Evolutionary conservation across 2,797 vertebrate genomes (phyloP), one percentile per base, ranked within the genome.

Genomic region (Rousettus madagascariensis): DNA sequence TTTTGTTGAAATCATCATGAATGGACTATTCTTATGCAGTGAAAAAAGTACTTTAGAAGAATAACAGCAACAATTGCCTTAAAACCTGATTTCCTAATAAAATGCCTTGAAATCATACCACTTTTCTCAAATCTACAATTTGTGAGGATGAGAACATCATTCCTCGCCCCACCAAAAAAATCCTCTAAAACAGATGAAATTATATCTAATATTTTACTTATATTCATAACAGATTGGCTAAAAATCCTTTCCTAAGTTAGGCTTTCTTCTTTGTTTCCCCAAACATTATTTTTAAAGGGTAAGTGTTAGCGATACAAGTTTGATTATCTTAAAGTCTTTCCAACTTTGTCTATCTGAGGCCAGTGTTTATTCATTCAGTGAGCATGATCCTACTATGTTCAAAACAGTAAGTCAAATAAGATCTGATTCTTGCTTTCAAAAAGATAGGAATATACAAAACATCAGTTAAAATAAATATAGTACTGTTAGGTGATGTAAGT

Each of bases 1-100:
- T 94, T 94, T 94, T 24, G 19, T 77, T 85, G 87, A 77, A 85
- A 33, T n/a, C 74, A 65, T 57, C 33, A 53, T 59, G 53, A 61
- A 30, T 65, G 30, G 13, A 22, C 41, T 46, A 8, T 41, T 80
- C 75, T 16, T 26, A 59, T 33, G 10, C 22, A 36, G n/a, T 85
- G 10, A 91, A 57, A 94, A 94, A 92, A 55, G 30, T 41, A 17
- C n/a, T 30, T 79, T 55, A 38, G 74, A 79, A 33, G 6, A 61
- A 66, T 49, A 92, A 24, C 7, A 74, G 20, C 75, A 83, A 36
- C 10, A 57, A 41, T 86, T 51, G 36, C 28, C 55, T 93, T 79
- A 91, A 83, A 59, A 49, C 26, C n/a, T 77, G 8, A 68, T 72
- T 69, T 95, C 61, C 61, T 94, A 12, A 77, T 87, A 94, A 49